These are phyloP conservation scores for Ormyrus thymus DNA, from an alignment of 2,888 invertebrate species.

Conservation along the genomic window DNA sequence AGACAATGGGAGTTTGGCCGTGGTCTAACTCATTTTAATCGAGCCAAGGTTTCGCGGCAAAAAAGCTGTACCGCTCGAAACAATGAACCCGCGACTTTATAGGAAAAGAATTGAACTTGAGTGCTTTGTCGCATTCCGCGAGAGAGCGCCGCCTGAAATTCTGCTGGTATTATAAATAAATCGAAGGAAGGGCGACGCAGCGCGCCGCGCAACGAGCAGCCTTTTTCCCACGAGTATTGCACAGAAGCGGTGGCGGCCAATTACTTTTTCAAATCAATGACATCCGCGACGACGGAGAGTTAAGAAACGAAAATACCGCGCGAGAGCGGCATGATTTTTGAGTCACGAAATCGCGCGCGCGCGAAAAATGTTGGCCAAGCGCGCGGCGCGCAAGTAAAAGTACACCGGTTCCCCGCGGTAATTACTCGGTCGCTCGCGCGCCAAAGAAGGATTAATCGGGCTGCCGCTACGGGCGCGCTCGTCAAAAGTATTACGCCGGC, in stretches of 20 bases:
- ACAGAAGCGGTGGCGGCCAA: no score
- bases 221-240: no score
- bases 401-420: background rate
- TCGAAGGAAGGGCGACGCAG: background rate
- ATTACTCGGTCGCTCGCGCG: constrained; percentile 32
- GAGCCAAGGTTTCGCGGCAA: constrained; percentile 13
- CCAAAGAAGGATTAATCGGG: constrained; percentile 44
- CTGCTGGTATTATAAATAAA: background rate
- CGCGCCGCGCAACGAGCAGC: background rate
- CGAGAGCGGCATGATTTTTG: constrained; percentile 4
- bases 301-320: background rate
- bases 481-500: background rate
- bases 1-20: constrained; percentile 22
- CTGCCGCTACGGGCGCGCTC: background rate
- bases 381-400: background rate
- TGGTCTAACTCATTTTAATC: constrained; percentile 26
- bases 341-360: constrained; percentile 26
- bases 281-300: no score
- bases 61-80: constrained; percentile 4
- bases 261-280: no score
- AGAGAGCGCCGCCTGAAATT: no score
- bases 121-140: no score
- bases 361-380: constrained; percentile 35
- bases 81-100: background rate
- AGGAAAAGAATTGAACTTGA: no score